Conservation (phyloP, 2,888 invertebrate species). For the Meliscaeva auricollis region DNA sequence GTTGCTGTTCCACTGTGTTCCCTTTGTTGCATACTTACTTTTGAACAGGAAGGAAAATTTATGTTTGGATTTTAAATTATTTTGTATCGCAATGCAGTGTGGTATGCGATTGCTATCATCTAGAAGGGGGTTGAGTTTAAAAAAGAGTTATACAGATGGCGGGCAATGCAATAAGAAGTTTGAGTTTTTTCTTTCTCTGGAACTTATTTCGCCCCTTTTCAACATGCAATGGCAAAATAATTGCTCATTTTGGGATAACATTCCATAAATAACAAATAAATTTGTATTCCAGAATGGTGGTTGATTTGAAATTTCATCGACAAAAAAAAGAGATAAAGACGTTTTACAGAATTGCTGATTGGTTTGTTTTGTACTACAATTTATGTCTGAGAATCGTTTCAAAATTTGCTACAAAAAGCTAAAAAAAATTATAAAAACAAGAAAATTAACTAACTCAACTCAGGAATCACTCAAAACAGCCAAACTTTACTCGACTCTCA, state of each 20-base stretch:
- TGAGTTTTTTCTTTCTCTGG: background rate
- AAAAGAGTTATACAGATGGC: constrained; percentile 27
- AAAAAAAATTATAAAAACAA: no score
- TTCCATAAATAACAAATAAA: constrained; percentile 46
- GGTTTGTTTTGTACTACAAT: no score
- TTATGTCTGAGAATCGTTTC: background rate
- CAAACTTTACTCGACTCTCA: no score
- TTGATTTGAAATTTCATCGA: constrained; percentile 1
- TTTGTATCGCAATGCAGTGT: constrained; percentile 48
- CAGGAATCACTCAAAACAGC: no score
- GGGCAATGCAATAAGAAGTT: constrained; percentile 18
- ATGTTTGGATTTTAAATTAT: constrained; percentile 59
- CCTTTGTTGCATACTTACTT: background rate
- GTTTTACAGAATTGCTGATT: no score
- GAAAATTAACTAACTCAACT: no score
- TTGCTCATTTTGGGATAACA: constrained; percentile 47
- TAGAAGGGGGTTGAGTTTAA: constrained; percentile 1
- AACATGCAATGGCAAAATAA: constrained; percentile 73
- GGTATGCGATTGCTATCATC: constrained; percentile 47
- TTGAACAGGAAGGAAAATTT: constrained; percentile 23
- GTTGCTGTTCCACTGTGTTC: constrained; percentile 1
- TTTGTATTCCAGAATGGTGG: constrained; percentile 38
- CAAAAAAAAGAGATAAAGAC: background rate
- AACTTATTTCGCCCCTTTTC: constrained; percentile 55
- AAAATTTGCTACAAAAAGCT: no score